Evolutionary conservation across 2,888 invertebrate genomes (phyloP).

Genomic region (Deilephila elpenor): DNA sequence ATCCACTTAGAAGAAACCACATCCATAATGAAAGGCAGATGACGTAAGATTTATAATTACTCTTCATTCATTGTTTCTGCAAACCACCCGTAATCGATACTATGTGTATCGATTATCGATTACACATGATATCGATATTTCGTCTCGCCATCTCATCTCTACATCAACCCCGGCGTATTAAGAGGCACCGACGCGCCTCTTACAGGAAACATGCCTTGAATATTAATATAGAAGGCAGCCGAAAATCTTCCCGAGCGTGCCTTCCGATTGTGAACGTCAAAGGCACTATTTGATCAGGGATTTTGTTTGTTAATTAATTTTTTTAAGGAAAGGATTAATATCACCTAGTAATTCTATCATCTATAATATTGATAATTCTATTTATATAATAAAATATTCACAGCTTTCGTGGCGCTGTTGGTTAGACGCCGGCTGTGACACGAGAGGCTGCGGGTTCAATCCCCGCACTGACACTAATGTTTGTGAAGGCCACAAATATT

Average conservation of each 20-base stretch:
- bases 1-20: too few species aligned
- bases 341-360: too few species aligned
- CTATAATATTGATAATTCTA: too few species aligned
- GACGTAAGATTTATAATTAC: too few species aligned
- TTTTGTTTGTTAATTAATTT: not conserved
- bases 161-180: not conserved
- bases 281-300: not conserved
- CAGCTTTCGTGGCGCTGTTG: too few species aligned
- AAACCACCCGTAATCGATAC: not conserved
- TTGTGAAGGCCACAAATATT: too few species aligned
- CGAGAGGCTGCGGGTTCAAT: too few species aligned
- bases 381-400: too few species aligned
- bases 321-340: not conserved
- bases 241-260: conserved; percentile 1
- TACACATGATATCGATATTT: not conserved
- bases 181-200: conserved; percentile 16
- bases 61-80: too few species aligned
- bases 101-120: not conserved
- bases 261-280: not conserved
- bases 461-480: too few species aligned
- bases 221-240: not conserved
- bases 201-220: conserved; percentile 17
- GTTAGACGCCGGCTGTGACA: too few species aligned
- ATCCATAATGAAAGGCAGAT: too few species aligned
- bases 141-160: not conserved